Conservation (phyloP, 2,888 invertebrate species). For the Chorisops tibialis region DNA sequence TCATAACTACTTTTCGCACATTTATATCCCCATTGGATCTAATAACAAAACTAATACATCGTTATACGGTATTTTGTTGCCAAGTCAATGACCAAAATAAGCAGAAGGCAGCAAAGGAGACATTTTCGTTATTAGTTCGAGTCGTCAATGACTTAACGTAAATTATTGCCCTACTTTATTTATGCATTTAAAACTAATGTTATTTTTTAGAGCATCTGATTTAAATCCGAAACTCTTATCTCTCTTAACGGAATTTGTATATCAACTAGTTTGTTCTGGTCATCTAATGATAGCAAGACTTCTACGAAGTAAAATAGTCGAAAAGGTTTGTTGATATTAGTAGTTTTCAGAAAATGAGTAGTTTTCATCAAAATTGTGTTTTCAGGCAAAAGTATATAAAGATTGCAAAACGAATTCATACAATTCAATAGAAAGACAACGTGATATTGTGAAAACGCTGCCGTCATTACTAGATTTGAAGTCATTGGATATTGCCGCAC, state of each 20-base stretch:
- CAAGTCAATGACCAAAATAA: slow-evolving; percentile 61
- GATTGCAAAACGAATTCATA: slow-evolving; percentile 48
- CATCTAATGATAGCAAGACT: slow-evolving; percentile 90
- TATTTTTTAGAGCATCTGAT: slow-evolving; percentile 68
- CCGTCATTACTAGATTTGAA: slow-evolving; percentile 85
- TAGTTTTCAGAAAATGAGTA: neutral
- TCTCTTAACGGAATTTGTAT: slow-evolving; percentile 88
- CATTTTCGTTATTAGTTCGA: slow-evolving; percentile 88
- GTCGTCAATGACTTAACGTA: slow-evolving; percentile 96
- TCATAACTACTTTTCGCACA: slow-evolving; percentile 95
- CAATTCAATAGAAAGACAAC: slow-evolving; percentile 53
- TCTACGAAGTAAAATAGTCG: slow-evolving; percentile 83
- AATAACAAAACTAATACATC: slow-evolving; percentile 77
- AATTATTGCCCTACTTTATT: slow-evolving; percentile 38
- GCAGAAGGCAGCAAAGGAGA: slow-evolving; percentile 77
- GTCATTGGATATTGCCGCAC: slow-evolving; percentile 92
- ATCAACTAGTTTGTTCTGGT: slow-evolving; percentile 86
- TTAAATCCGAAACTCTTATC: slow-evolving; percentile 75
- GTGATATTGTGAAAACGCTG: slow-evolving; percentile 58
- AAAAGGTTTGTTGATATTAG: slow-evolving; percentile 59
- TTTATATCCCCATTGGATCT: slow-evolving; percentile 86
- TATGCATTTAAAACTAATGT: neutral
- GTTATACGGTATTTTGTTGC: slow-evolving; percentile 62
- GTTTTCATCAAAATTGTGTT: slow-evolving; percentile 2
- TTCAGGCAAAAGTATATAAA: slow-evolving; percentile 46